Evolutionary conservation across 2,797 vertebrate genomes (phyloP), one percentile per base, ranked within the genome.

Genomic region (Botia almorhae): DNA sequence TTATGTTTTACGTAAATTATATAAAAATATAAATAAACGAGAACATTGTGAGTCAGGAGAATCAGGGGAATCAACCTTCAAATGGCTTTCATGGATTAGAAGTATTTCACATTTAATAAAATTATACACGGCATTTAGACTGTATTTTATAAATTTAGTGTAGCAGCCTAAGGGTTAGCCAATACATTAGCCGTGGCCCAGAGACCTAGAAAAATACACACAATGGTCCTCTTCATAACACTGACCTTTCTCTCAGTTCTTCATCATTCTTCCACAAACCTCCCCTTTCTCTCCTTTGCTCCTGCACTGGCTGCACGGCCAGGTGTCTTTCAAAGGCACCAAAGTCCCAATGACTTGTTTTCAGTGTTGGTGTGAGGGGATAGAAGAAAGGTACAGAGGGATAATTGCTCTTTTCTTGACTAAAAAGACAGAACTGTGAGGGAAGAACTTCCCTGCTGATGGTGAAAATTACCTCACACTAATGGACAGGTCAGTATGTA

Each of bases 361-460:
- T 26, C 33, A 13, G 19, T 39, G 21, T 46, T 5, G 39, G 39
- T 68, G 10, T 68, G 17, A 46, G 19, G n/a, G 13, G 2, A 10
- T 12, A 14, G 58, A 36, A 21, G 26, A 70, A 29, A 70, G 2
- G 17, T 13, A 2, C 50, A 55, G 21, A 13, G 58, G 23, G 2
- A 55, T 39, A 55, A 76, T 43, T 21, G 12, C 14, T 23, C 14
- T 33, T 16, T 26, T n/a, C 4, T 7, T 7, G 48, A 14, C n/a
- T 53, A 50, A n/a, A 65, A 13, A 13, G 10, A 56, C 55, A 58
- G 55, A 23, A 58, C 10, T 58, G 55, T 23, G 10, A 23, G 19
- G 36, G 56, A 58, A 58, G 12, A 23, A 43, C 36, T 58, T 68
- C 14, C 74, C 51, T 46, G 19, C 74, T 68, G 73, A 75, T 10